These are phyloP conservation scores for Diplosoma virens DNA, from an alignment of 23 tunicate genomes.

Conservation along the genomic window DNA sequence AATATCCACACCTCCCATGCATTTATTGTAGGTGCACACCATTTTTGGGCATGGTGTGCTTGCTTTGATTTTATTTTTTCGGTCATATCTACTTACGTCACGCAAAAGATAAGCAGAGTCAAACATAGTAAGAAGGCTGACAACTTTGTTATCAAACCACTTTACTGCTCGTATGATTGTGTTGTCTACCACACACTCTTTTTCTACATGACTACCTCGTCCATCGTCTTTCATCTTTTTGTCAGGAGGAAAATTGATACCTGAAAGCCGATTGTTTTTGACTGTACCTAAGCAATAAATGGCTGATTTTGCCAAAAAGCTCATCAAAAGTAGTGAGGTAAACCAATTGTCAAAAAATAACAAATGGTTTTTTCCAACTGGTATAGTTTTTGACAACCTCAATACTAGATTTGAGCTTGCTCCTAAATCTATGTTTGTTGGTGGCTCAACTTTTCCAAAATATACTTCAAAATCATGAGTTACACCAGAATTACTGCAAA, in stretches of 20 bases:
- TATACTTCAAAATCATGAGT: constrained; percentile 11
- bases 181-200: not conserved
- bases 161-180: not conserved
- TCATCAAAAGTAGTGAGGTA: not conserved
- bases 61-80: not conserved
- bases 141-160: not conserved
- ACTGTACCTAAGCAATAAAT: not conserved
- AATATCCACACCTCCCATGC: not conserved
- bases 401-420: not conserved
- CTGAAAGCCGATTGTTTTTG: not conserved
- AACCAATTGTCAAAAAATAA: constrained; percentile 1
- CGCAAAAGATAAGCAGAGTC: not conserved
- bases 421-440: not conserved
- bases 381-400: not conserved
- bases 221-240: not conserved
- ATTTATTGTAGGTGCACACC: not conserved
- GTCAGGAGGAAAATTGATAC: not conserved
- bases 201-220: not conserved
- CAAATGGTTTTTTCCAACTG: not conserved
- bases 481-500: constrained; percentile 10
- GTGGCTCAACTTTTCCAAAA: not conserved
- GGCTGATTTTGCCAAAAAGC: not conserved
- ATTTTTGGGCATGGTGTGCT: not conserved
- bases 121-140: not conserved
- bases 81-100: not conserved